Percentiles rank a stretch among this genome's conserved stretches.
Conservation (phyloP, 2,888 invertebrate species). For the Seira sanloemensis region DNA sequence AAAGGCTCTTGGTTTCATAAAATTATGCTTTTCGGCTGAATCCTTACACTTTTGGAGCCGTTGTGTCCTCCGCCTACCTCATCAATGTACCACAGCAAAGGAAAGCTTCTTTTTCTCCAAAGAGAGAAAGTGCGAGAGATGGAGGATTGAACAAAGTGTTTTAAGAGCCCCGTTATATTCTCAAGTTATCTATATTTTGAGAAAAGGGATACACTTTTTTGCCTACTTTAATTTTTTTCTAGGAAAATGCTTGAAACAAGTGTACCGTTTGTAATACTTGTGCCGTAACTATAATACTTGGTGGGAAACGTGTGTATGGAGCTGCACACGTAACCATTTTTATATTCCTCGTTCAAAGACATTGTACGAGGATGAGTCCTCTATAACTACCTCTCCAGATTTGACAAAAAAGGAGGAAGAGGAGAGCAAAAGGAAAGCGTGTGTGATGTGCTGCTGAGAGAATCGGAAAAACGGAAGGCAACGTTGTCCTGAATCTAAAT, state of each 20-base stretch:
- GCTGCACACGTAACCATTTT: too few species aligned
- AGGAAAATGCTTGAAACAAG: background rate
- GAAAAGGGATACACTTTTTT: background rate
- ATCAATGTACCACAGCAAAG: background rate
- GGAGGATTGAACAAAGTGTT: background rate
- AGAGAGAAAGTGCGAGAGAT: too few species aligned
- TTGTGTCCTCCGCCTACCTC: background rate
- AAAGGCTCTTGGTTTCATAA: background rate
- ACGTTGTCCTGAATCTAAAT: conserved; percentile 13
- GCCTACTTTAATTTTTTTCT: too few species aligned
- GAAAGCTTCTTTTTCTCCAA: background rate
- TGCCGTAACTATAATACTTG: too few species aligned
- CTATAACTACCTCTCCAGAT: background rate
- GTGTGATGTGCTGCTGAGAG: background rate
- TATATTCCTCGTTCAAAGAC: too few species aligned
- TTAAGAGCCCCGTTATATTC: background rate
- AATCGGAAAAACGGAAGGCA: background rate
- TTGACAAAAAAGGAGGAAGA: background rate
- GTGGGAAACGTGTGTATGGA: too few species aligned
- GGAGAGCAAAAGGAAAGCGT: conserved; percentile 8
- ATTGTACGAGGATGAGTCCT: background rate
- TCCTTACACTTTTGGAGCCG: background rate
- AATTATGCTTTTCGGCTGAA: background rate
- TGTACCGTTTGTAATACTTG: too few species aligned
- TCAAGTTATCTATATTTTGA: background rate